Percentiles rank a stretch among this genome's conserved stretches.
Conservation (phyloP, 2,888 invertebrate genomes). For the Agrotis exclamationis region DNA sequence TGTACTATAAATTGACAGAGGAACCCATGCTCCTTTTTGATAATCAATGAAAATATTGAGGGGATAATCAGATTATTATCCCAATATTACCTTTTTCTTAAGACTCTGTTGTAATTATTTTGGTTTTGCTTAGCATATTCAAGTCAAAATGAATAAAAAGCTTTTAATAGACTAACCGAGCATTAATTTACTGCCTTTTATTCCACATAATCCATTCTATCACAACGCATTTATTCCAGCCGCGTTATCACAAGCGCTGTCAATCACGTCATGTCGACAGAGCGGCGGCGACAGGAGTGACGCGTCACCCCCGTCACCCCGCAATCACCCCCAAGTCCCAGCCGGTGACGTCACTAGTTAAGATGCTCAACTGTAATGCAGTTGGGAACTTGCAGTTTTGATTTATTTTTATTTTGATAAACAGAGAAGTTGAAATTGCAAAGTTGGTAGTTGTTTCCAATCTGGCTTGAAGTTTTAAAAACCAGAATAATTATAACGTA, state of each 20-base stretch:
- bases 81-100: neutral
- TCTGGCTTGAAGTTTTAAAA: neutral
- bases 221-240: slow-evolving; percentile 55
- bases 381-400: slow-evolving; percentile 36
- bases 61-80: neutral
- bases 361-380: slow-evolving; percentile 58
- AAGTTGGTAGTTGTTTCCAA: neutral
- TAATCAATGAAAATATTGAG: neutral
- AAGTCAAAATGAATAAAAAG: neutral
- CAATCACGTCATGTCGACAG: slow-evolving; percentile 60
- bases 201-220: slow-evolving; percentile 48
- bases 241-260: slow-evolving; percentile 57
- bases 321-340: slow-evolving; percentile 45
- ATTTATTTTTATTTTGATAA: slow-evolving; percentile 32
- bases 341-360: slow-evolving; percentile 62
- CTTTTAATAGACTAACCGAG: neutral
- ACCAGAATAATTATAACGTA: too few relatives aligned
- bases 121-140: neutral
- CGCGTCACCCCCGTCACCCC: slow-evolving; percentile 30
- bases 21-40: neutral
- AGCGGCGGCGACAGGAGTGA: slow-evolving; percentile 57
- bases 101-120: neutral
- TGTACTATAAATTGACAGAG: neutral
- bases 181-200: slow-evolving; percentile 36
- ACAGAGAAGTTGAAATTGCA: neutral